Evolutionary conservation across 2,888 invertebrate species (phyloP), one percentile per base, ranked within the genome.

Genomic region (Nebria brevicollis): DNA sequence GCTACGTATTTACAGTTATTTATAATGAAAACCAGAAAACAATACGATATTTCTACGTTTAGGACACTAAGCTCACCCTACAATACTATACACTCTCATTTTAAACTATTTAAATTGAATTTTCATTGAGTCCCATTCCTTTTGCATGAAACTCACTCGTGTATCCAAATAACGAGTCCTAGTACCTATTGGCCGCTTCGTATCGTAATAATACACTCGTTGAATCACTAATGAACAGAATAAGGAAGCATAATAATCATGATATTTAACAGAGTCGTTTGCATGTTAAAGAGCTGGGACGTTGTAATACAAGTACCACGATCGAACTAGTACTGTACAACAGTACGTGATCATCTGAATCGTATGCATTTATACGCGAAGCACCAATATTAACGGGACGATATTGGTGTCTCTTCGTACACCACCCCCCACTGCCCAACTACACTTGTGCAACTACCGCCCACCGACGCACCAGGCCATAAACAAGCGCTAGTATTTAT

Each of bases 231-330:
- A 80, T 80, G 80, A 80, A 75, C 43, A 70, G 75, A 75, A 75
- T 80, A 80, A 80, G 75, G 75, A 75, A 75, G 80, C 80, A 80
- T 70, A 80, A 80, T 72, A 75, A 80, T 80, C 75, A 80, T 80
- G 80, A 80, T 80, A 80, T 80, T 80, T 80, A 80, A 64, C 80
- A 25, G 34, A 72, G 64, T 34, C 70, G 80, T 80, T 80, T 80
- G 79, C 79, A 80, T 80, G 79, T 75, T 80, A 80, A 80, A 68
- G 68, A 75, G 79, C 70, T 26, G n/a, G 25, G 3, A 70, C 20
- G 66, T n/a, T 34, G 34, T 54, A 54, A 54, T 54, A 13, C 54
- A 54, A 54, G 54, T 54, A 54, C 54, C 8, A 54, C 54, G 54
- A 54, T 54, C 6, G 54, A 54, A 54, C 54, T 13, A 54, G 54